Base-by-base conservation (phyloP, 2,113 vertebrate genomes). In the Excalfactoria chinensis region DNA sequence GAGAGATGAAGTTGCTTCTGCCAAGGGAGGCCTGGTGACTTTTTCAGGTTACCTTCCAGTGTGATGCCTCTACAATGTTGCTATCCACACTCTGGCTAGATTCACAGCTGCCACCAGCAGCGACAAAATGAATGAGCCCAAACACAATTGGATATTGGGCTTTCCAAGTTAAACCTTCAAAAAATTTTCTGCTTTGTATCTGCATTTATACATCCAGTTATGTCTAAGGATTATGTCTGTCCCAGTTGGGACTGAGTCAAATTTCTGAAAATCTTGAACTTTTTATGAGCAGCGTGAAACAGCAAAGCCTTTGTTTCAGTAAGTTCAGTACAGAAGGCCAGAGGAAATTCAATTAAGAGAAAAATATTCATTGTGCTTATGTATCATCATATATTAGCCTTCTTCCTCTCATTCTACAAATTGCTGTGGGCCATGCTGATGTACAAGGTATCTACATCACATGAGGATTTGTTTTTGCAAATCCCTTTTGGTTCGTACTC, bases 381-480 rank as follows among this genome's bases (percentile, higher is more conserved):
- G 2, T 79, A 70, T 85, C 71, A 71, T 78, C 35, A 6, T 82
- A 64, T 60, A 85, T 89, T 89, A 89, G 62, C 55, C 9, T 7
- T 85, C 80, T 86, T 92, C 43, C 51, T 76, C 22, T 35, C 51
- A n/a, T 55, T 95, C 59, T 70, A 82, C 59, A 91, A 91, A 94
- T 63, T 87, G 87, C 86, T 89, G 58, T 40, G 82, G 78, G 93
- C 87, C 87, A 23, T 48, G 43, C 78, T 91, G 93, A 48, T 93
- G 58, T 76, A 83, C 63, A 88, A 89, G 72, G 79, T 91, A 91
- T 28, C 73, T 28, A 76, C 40, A 80, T 16, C 75, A 83, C 81
- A 68, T 63, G 78, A 93, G 71, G 74, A 93, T 92, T 94, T 95
- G 77, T 66, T 90, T 93, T 66, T 66, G 46, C 62, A 94, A 94